These are phyloP conservation scores for Nymphalis io DNA, from an alignment of 1,140 invertebrate genomes.

Conservation along the genomic window DNA sequence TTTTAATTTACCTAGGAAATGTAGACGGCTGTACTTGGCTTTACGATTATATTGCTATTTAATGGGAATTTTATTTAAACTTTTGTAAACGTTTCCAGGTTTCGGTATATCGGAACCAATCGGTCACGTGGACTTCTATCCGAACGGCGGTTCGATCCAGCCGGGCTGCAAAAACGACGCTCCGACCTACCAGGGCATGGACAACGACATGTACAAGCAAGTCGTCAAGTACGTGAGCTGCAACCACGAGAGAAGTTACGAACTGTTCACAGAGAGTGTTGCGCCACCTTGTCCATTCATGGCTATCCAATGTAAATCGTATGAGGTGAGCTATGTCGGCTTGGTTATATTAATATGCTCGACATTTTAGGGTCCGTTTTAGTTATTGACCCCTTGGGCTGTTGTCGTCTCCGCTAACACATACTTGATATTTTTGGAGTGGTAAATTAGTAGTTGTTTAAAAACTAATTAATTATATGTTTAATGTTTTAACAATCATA, in stretches of 20 bases:
- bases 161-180: slow-evolving; percentile 91
- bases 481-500: too few relatives aligned
- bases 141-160: slow-evolving; percentile 92
- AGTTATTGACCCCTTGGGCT: too few relatives aligned
- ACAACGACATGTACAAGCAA: slow-evolving; percentile 83
- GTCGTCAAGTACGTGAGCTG: slow-evolving; percentile 90
- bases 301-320: slow-evolving; percentile 89
- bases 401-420: too few relatives aligned
- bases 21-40: too few relatives aligned
- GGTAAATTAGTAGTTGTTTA: too few relatives aligned
- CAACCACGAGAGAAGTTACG: slow-evolving; percentile 91
- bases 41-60: too few relatives aligned
- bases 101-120: slow-evolving; percentile 90
- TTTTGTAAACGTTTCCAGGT: slow-evolving; percentile 68
- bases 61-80: neutral
- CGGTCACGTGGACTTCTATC: slow-evolving; percentile 94
- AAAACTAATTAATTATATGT: too few relatives aligned
- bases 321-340: slow-evolving; percentile 78
- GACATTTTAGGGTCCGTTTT: too few relatives aligned
- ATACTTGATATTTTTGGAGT: too few relatives aligned
- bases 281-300: slow-evolving; percentile 87
- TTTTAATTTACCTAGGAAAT: too few relatives aligned
- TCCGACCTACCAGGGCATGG: slow-evolving; percentile 84
- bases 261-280: slow-evolving; percentile 93
- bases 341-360: too few relatives aligned